Conservation (phyloP, 2,113 vertebrate species). For the Gymnogyps californianus region DNA sequence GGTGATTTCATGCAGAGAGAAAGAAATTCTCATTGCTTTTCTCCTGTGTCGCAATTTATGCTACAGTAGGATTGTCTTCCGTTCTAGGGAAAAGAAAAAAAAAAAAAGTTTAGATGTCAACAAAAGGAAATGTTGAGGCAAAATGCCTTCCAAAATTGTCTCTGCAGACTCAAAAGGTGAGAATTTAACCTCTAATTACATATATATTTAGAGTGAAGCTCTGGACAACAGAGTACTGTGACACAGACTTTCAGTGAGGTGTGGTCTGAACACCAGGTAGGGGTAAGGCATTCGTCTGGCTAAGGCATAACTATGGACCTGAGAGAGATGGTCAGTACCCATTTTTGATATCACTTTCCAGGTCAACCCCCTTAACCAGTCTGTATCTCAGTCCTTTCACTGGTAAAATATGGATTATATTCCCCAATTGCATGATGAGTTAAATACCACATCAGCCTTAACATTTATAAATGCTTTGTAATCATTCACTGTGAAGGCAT, state of each 20-base stretch:
- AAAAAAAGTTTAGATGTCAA: background rate
- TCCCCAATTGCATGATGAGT: background rate
- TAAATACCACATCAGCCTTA: background rate
- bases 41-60: background rate
- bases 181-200: background rate
- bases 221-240: background rate
- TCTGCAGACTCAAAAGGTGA: background rate
- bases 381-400: background rate
- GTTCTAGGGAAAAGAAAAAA: background rate
- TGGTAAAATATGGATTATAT: background rate
- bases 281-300: background rate
- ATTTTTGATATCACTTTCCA: background rate
- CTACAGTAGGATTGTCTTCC: background rate
- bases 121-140: background rate
- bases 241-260: background rate
- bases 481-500: background rate
- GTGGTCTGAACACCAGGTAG: background rate
- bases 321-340: background rate
- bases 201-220: background rate
- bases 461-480: background rate
- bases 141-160: background rate
- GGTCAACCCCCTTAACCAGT: background rate
- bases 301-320: background rate
- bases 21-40: background rate
- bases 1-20: background rate